Conservation (phyloP, 2,113 vertebrate species). For the Cochlearius cochlearius region DNA sequence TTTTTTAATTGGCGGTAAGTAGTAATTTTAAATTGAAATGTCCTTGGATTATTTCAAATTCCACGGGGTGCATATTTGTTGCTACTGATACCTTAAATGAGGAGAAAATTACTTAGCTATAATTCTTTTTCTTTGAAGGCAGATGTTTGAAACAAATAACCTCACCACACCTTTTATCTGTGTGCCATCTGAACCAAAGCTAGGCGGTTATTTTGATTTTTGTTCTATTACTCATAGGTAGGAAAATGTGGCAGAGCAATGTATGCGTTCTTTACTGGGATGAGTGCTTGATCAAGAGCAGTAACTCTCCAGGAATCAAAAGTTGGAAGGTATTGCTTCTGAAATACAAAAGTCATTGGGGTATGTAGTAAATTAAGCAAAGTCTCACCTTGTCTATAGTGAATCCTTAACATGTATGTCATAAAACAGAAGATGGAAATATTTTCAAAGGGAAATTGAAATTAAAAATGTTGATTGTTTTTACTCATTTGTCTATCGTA, state of each 20-base stretch:
- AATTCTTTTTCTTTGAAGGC: neutral
- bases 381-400: neutral
- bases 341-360: neutral
- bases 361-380: neutral
- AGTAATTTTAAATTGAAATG: neutral
- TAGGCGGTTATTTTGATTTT: neutral
- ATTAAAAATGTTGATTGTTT: neutral
- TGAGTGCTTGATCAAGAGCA: neutral
- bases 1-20: slow-evolving; percentile 1
- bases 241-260: neutral
- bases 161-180: neutral
- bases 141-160: neutral
- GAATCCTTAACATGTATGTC: neutral
- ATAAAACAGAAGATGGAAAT: neutral
- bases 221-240: neutral
- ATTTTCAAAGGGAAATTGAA: neutral
- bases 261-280: neutral
- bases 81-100: neutral
- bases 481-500: neutral
- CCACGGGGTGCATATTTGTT: neutral
- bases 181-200: neutral
- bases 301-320: neutral
- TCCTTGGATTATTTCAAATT: neutral
- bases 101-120: slow-evolving; percentile 5
- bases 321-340: neutral